Evolutionary conservation across 1,140 invertebrate species (phyloP), one percentile per base, ranked within the genome.

Genomic region (Drosophila bifasciata): DNA sequence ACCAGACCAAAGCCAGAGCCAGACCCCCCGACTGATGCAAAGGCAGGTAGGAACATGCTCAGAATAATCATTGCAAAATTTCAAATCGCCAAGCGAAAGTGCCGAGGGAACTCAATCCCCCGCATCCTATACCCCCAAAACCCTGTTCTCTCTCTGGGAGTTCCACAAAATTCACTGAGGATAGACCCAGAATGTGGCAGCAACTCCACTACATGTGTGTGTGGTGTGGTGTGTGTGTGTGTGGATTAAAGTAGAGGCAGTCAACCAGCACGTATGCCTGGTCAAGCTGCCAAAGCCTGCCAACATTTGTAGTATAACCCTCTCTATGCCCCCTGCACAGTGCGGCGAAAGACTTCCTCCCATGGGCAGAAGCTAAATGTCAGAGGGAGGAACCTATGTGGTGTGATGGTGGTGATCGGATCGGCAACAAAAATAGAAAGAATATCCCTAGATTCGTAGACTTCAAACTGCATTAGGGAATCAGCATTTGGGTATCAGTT

Each of bases 1-100:
- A 16, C 32, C 45, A 15, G 50, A 9, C 23, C 6, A 25, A 23
- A 6, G 19, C 0, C 23, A 15, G 56, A 39, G 50, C 32, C 43
- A 9, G 19, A 25, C 13, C 4, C 17, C 0, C 25, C 15, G 21
- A 21, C 46, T 11, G 55, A 11, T 5, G 32, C 32, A 36, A 36
- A 5, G 32, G 32, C 66, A 63, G 78, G 62, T 49, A 81, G 68
- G 76, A 64, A 85, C 81, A 85, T 85, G 81, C 81, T 85, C 81
- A 85, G 83, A 86, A 88, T 86, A 86, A 86, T 86, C 81, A 86
- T 86, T 76, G 78, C 83, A 71, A 86, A 88, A 86, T 86, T 86
- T 75, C 79, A 86, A 81, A 86, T 81, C 78, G 81, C 43, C 81
- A 76, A 88, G 81, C 83, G 83, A 86, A 86, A 88, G 81, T 88